phyloP scores from a whole-genome alignment of 2,113 vertebrate species.

The Nyctereutes procyonoides region DNA sequence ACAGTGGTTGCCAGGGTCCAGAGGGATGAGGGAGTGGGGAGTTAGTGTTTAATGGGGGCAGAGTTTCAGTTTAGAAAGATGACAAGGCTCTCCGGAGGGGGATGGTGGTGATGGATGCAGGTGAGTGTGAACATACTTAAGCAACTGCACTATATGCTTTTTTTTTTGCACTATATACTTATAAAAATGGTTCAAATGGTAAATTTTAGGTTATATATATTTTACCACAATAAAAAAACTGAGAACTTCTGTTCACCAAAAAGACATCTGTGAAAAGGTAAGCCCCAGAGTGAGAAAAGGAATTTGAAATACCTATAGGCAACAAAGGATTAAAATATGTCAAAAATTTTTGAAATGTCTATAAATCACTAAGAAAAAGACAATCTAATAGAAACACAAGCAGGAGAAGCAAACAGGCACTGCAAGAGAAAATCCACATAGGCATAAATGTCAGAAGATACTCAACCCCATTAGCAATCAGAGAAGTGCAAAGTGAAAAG shows the following conservation, averaged over 20 bases:
- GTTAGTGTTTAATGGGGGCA: not conserved
- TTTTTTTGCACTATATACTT: not conserved
- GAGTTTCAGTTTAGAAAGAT: not conserved
- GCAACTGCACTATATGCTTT: not conserved
- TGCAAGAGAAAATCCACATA: not conserved
- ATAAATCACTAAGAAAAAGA: not conserved
- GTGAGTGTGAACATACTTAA: not conserved
- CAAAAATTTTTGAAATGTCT: not conserved
- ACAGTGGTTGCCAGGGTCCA: not conserved
- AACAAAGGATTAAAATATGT: not conserved
- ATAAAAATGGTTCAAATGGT: not conserved
- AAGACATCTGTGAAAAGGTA: not conserved
- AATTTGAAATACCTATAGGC: not conserved
- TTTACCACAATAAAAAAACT: not conserved
- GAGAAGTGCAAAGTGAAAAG: not conserved
- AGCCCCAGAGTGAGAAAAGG: not conserved
- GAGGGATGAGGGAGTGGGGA: not conserved
- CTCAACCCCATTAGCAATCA: not conserved
- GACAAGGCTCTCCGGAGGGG: too few species aligned
- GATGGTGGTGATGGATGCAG: rapidly evolving
- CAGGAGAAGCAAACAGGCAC: not conserved
- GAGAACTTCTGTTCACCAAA: not conserved
- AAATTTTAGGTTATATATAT: not conserved
- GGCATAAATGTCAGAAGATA: not conserved
- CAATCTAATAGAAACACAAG: not conserved